Evolutionary conservation across 2,888 invertebrate genomes (phyloP), one percentile per base, ranked within the genome.

Genomic region (Eueremaeus valkanovi): DNA sequence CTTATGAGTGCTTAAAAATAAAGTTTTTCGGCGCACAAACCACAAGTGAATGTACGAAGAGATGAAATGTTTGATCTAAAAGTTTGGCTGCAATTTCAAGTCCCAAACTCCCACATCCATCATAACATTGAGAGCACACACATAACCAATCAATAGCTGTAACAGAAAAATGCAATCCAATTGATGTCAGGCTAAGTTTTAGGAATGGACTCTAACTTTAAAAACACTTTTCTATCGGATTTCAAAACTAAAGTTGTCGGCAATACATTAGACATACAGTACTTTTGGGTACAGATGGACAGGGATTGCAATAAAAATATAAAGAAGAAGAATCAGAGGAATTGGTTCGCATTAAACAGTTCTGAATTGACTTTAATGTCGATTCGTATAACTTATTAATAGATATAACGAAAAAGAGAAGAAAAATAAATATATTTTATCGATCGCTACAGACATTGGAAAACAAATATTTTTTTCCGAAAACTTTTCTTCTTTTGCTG

Each of bases 31-130:
- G n/a, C 24, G 6, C 27, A 6, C 31, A 72, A 72, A 72, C 72
- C 72, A 55, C 72, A 72, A 72, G 31, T 55, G 55, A 55, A 55
- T 55, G 55, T 11, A 55, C 18, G 70, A 49, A 70, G 6, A 8
- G 42, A 55, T 36, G 33, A 72, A 72, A 55, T 55, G 49, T 72
- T 72, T 72, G 27, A 51, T 72, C 18, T 33, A 49, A 55, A 72
- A 51, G 42, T 49, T 55, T 11, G 61, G 33, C 33, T 33, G n/a
- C 40, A 45, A 72, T 49, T 72, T 55, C 72, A 72, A 72, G 72
- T 72, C 72, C 72, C 72, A 49, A 55, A 72, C 42, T 72, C 72
- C 72, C 72, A 55, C 45, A 72, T 72, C 72, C 72, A 72, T 72
- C 72, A 72, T 42, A 72, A 61, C 61, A n/a, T n/a, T 24, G 31